Evolutionary conservation across 2,797 vertebrate species (phyloP).

Genomic region (Australoheros facetus): DNA sequence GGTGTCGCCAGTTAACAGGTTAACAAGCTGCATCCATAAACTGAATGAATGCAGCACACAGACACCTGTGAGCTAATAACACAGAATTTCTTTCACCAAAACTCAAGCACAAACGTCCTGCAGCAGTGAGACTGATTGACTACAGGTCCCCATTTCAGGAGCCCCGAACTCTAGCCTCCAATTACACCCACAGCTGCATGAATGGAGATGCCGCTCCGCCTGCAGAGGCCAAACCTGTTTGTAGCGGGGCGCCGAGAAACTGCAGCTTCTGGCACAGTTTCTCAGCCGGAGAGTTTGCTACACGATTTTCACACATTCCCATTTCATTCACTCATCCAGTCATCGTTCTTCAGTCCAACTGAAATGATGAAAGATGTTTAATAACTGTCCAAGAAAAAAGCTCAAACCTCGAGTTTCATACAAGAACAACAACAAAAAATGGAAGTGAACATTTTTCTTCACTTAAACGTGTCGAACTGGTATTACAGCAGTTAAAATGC

Average conservation of each 20-base stretch:
- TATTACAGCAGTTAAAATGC: not conserved
- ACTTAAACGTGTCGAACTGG: fast-evolving
- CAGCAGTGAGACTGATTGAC: not conserved
- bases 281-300: not conserved
- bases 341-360: no score
- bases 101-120: not conserved
- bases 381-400: not conserved
- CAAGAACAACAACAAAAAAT: no score
- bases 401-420: fast-evolving
- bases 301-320: no score
- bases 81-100: not conserved
- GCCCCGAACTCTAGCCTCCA: not conserved
- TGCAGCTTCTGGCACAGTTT: not conserved
- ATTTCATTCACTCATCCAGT: not conserved
- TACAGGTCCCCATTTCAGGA: not conserved
- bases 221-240: not conserved
- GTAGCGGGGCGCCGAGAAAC: no score
- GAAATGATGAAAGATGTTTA: no score
- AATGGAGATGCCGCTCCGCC: not conserved
- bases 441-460: no score
- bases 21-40: not conserved
- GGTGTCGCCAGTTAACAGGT: no score
- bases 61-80: not conserved
- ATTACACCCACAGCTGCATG: not conserved
- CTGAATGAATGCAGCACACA: not conserved